Conservation (phyloP, 2,797 vertebrate genomes). For the Pseudomugil gertrudae region DNA sequence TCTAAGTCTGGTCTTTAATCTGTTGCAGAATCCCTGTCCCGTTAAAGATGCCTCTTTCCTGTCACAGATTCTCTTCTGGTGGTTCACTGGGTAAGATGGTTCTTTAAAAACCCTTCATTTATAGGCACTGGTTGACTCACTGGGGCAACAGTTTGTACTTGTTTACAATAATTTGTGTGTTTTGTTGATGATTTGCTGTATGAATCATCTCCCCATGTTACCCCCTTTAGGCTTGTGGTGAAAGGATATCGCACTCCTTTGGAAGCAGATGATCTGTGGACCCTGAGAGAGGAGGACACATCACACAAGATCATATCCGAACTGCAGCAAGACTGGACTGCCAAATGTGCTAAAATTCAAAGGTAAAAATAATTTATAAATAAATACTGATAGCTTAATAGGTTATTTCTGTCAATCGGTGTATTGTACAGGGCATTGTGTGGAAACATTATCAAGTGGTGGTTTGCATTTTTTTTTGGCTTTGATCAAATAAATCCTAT, state of each 20-base stretch:
- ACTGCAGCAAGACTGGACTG: conserved; percentile 87
- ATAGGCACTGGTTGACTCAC: conserved; percentile 52
- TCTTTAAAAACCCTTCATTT: conserved; percentile 55
- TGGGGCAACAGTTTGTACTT: conserved; percentile 54
- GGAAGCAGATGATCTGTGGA: conserved; percentile 88
- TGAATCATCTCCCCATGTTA: conserved; percentile 35
- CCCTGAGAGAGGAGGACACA: conserved; percentile 85
- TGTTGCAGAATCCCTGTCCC: conserved; percentile 91
- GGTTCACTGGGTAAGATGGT: conserved; percentile 92
- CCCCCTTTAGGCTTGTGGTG: conserved; percentile 84
- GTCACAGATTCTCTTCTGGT: conserved; percentile 95
- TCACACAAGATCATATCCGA: conserved; percentile 88
- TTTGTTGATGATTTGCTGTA: conserved; percentile 45
- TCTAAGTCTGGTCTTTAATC: conserved; percentile 62
- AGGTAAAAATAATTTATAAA: conserved; percentile 79
- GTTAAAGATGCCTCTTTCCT: conserved; percentile 90
- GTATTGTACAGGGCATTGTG: neutral
- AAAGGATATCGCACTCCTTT: conserved; percentile 87
- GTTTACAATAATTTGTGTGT: conserved; percentile 67
- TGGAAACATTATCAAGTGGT: neutral
- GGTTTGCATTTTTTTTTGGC: neutral
- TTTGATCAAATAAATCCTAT: neutral
- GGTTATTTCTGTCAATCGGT: neutral
- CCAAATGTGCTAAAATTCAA: conserved; percentile 68
- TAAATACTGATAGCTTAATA: neutral